A percentile compares a stretch with the other conserved stretches of the same genome.
phyloP scores from a whole-genome alignment of 2,888 invertebrate genomes.

The Hoplodrina blanda region DNA sequence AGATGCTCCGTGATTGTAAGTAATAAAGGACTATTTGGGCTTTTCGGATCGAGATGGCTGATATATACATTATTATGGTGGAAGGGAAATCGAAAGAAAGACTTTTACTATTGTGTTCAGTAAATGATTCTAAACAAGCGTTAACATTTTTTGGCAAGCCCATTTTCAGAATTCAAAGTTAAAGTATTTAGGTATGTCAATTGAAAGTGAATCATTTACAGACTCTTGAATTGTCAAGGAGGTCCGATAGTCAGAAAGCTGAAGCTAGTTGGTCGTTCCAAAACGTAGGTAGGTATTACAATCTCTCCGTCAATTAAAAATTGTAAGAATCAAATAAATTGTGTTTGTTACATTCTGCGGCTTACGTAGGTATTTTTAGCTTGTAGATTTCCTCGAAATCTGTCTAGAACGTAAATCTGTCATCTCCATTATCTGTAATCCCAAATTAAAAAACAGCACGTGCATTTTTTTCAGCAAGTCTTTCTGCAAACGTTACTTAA shows the following conservation, averaged over 20 bases:
- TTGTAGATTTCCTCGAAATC: constrained; percentile 2
- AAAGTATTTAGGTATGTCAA: no score
- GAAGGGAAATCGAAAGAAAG: no score
- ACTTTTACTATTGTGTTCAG: no score
- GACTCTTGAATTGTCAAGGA: no score
- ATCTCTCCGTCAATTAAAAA: no score
- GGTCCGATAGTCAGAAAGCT: no score
- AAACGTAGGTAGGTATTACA: no score
- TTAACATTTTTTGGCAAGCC: no score
- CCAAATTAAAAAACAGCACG: constrained; percentile 10
- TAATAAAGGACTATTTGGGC: not conserved
- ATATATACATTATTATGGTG: not conserved
- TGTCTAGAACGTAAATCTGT: constrained; percentile 2
- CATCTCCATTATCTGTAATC: constrained; percentile 23
- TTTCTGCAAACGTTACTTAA: not conserved
- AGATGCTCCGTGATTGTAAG: constrained; percentile 4
- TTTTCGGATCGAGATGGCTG: not conserved
- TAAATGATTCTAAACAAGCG: no score
- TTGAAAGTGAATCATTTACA: no score
- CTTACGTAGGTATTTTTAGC: constrained; percentile 5
- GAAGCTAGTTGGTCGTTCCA: no score
- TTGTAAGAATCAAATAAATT: not conserved
- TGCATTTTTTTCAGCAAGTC: constrained; percentile 20
- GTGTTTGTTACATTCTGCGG: not conserved
- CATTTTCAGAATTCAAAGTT: no score